Conservation (phyloP, 2,113 vertebrate genomes). For the Sula dactylatra region DNA sequence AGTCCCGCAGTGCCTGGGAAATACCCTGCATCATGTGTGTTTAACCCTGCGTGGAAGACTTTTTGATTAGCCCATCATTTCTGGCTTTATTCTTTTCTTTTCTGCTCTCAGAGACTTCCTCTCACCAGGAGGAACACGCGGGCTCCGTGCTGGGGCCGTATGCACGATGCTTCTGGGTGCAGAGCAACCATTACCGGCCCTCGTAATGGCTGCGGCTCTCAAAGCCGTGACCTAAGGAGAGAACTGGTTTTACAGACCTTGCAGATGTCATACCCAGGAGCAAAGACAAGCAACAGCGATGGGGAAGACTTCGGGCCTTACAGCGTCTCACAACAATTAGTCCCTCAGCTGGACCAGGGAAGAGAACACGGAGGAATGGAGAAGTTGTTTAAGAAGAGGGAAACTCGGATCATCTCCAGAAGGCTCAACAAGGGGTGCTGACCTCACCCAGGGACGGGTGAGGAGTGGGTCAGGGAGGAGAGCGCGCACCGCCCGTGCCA, state of each 20-base stretch:
- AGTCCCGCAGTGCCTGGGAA: neutral
- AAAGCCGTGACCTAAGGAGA: neutral
- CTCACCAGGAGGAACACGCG: neutral
- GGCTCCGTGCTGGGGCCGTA: neutral
- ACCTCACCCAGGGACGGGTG: neutral
- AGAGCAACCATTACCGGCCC: too few relatives aligned
- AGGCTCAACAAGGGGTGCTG: too few relatives aligned
- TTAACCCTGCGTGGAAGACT: neutral
- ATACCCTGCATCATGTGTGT: neutral
- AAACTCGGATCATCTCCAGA: neutral
- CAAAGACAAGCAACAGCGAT: neutral
- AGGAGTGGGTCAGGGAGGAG: neutral
- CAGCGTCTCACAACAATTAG: too few relatives aligned
- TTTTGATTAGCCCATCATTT: neutral
- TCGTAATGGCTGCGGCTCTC: neutral
- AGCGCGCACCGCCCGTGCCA: rapidly evolving
- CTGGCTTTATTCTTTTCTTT: neutral
- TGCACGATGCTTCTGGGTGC: neutral
- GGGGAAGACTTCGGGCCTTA: neutral
- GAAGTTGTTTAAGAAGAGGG: neutral
- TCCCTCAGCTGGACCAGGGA: neutral
- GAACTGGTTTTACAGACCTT: neutral
- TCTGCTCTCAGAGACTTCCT: neutral
- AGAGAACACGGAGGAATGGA: neutral
- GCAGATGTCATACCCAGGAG: neutral